Conservation (phyloP, 2,113 vertebrate genomes). For the Potamarius usumacintae region DNA sequence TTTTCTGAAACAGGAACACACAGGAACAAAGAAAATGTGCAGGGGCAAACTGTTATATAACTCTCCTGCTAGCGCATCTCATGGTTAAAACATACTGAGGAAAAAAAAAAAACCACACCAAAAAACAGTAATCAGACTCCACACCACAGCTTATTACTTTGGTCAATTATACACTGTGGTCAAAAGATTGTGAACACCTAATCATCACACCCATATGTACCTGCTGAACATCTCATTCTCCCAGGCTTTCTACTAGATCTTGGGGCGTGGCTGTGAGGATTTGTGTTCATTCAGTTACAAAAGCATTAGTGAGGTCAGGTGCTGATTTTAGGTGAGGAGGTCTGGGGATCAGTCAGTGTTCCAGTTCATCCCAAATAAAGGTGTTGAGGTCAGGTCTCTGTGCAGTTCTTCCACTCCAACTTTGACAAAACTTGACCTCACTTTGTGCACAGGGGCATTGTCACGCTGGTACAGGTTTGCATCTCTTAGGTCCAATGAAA, state of each 20-base stretch:
- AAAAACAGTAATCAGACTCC: background rate
- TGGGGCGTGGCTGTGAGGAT: background rate
- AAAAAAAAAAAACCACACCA: background rate
- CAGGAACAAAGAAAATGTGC: background rate
- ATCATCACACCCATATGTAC: background rate
- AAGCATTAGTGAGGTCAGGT: background rate
- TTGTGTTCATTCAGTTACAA: background rate
- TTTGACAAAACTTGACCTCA: background rate
- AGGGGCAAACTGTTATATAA: background rate
- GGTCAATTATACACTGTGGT: background rate
- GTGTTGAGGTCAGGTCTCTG: background rate
- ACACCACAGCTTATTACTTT: background rate
- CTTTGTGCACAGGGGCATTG: background rate
- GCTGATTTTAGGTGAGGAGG: background rate
- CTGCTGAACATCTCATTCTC: background rate
- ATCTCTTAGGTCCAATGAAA: background rate
- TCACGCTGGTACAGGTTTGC: background rate
- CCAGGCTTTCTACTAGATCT: background rate
- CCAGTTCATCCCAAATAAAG: background rate
- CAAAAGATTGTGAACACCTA: background rate
- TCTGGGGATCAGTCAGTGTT: background rate
- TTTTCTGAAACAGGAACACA: background rate
- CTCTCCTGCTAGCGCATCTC: too few relatives aligned
- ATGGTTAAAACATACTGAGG: too few relatives aligned
- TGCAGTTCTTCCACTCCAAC: background rate